A percentile compares a stretch with the other conserved stretches of the same genome.
Conservation (phyloP, 2,888 invertebrate species). For the Megaustenia siamemsis region DNA sequence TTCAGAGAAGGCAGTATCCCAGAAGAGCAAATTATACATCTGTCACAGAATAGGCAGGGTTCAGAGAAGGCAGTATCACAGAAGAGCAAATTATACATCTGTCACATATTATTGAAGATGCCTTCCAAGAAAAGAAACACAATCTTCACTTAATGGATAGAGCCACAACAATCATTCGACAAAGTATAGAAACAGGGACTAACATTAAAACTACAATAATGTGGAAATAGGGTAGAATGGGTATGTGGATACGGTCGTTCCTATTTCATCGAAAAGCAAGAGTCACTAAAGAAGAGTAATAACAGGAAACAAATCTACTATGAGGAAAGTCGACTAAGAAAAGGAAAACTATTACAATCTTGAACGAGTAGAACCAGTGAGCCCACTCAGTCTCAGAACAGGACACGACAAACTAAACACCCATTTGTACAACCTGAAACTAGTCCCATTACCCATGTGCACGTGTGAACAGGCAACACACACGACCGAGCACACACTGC, state of each 20-base stretch:
- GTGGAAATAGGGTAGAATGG: conserved; percentile 6
- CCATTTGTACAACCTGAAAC: no score
- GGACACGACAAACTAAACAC: no score
- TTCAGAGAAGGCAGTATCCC: no score
- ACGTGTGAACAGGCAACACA: no score
- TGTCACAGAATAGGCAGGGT: no score
- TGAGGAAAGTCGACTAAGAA: no score
- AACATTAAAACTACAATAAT: conserved; percentile 23
- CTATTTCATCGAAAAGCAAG: conserved; percentile 34
- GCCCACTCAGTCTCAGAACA: no score
- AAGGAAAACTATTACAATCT: no score
- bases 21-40: no score
- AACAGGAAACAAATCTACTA: conserved; percentile 12
- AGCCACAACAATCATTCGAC: conserved; percentile 18
- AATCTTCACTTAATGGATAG: neutral
- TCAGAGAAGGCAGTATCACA: conserved; percentile 19
- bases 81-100: conserved; percentile 28
- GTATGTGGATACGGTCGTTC: conserved; percentile 11
- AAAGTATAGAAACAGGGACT: conserved; percentile 34
- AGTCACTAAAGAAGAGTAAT: conserved; percentile 13
- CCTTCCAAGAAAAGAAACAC: conserved; percentile 15
- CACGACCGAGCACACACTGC: no score
- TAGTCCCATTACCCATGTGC: no score
- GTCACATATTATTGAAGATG: conserved; percentile 5
- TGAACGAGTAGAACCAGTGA: no score